These are phyloP conservation scores for Borostomias antarcticus DNA, from an alignment of 2,797 vertebrate genomes.

Conservation along the genomic window DNA sequence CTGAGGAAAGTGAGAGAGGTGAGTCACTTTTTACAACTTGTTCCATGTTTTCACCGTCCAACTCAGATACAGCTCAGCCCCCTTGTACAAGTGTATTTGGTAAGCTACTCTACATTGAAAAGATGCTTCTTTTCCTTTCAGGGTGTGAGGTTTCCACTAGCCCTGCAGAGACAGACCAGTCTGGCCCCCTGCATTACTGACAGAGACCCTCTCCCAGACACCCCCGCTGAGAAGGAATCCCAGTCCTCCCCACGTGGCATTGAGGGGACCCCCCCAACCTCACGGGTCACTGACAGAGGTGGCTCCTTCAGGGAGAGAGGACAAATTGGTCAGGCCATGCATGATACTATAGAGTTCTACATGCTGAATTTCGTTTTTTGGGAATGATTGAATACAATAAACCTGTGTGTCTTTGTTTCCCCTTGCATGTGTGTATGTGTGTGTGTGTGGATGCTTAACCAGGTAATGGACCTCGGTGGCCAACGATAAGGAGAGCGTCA, in stretches of 20 bases:
- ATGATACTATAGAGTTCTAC: not conserved
- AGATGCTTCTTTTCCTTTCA: slow-evolving; percentile 24
- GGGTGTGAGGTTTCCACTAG: slow-evolving; percentile 67
- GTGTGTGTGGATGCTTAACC: not conserved
- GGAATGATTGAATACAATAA: not conserved
- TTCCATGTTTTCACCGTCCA: not conserved
- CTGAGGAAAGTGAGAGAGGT: slow-evolving; percentile 86
- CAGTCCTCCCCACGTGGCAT: slow-evolving; percentile 60
- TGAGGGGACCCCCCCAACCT: slow-evolving; percentile 54
- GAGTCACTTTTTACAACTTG: slow-evolving; percentile 40
- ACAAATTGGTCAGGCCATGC: slow-evolving; percentile 47
- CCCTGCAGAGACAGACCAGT: slow-evolving; percentile 68
- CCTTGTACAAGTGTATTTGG: not conserved
- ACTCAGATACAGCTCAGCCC: not conserved
- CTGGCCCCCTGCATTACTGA: slow-evolving; percentile 74
- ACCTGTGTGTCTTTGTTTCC: not conserved
- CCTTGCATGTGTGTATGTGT: not conserved
- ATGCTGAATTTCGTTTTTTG: not conserved
- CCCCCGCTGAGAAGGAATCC: slow-evolving; percentile 65
- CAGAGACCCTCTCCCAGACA: slow-evolving; percentile 67
- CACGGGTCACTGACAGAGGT: slow-evolving; percentile 26
- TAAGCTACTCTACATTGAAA: too few species aligned
- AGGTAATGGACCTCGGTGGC: slow-evolving; percentile 53
- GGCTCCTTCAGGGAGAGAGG: slow-evolving; percentile 63
- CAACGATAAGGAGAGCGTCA: slow-evolving; percentile 50